Evolutionary conservation across 2,888 invertebrate species (phyloP), one percentile per base, ranked within the genome.

Genomic region (Papilio demoleus): DNA sequence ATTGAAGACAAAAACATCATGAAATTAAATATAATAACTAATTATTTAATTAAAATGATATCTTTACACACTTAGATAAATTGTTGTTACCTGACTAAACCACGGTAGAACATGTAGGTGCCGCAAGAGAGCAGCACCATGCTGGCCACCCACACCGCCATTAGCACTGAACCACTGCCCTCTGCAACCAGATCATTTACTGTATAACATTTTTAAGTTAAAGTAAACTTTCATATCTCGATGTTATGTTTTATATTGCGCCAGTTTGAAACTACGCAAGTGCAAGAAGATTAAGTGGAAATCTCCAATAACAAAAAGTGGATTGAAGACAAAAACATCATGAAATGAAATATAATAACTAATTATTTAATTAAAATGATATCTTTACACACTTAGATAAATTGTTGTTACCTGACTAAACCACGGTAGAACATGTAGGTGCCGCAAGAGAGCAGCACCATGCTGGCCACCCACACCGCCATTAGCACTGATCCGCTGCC

Each of bases 101-200:
- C 87, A 24, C 84, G 84, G 73, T 88, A 88, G 70, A 88, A 72
- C 86, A 87, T 83, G 74, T 83, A 86, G 3, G 81, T 83, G 71
- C 89, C 90, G 71, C 88, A 91, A 68, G 88, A 69, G 72, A 83
- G 83, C 73, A 91, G 85, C 45, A 90, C 82, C 68, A 89, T 83
- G 12, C 89, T 90, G 11, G 92, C 88, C 2, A 88, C 85, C 91
- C 90, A 91, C 65, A 90, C 86, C 45, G 89, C 81, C 1, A 83
- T 85, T 73, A 90, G 70, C 22, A 89, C 75, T 2, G 90, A 87
- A 65, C 76, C 83, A 74, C 86, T 86, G 65, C 90, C 90, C 86
- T 90, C 92, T 92, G 82, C 6, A 53, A 60, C 17, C 36, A 47
- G 1, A 47, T 11, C 11, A 45, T 11, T 11, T 36, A 36, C 9